phyloP scores from a whole-genome alignment of 2,113 vertebrate species.

The Gallinago undulata region DNA sequence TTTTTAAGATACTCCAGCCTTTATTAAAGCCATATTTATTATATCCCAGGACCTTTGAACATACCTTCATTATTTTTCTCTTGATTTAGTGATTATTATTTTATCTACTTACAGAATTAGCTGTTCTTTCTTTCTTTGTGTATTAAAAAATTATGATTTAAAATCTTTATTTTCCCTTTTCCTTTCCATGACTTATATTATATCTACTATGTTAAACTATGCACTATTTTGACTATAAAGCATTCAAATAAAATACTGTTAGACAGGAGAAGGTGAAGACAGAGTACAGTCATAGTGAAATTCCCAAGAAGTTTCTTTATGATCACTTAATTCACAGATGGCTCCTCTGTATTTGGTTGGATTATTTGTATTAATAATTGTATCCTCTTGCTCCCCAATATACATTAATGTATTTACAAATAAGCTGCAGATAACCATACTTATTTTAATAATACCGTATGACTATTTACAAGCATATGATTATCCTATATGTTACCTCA shows the following conservation, averaged over 20 bases:
- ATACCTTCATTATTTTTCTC: not conserved
- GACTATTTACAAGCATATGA: not conserved
- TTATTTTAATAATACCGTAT: not conserved
- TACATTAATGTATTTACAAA: not conserved
- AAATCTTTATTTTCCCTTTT: not conserved
- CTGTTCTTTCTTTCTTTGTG: not conserved
- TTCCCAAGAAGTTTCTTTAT: not conserved
- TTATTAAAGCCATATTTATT: not conserved
- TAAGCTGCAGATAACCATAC: not conserved
- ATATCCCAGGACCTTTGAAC: not conserved
- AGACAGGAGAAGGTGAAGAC: not conserved
- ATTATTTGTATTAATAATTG: not conserved
- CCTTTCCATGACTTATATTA: not conserved
- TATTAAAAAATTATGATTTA: not conserved
- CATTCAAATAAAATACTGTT: not conserved
- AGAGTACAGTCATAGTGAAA: not conserved
- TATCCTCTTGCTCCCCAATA: not conserved
- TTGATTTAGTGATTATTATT: not conserved
- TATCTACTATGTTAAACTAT: not conserved
- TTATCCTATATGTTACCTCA: not conserved
- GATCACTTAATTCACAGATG: not conserved
- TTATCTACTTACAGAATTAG: not conserved
- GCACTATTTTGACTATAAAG: not conserved
- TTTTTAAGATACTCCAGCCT: not conserved
- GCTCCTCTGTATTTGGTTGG: not conserved